phyloP scores from a whole-genome alignment of 1,140 invertebrate genomes.

The Colletes gigas region DNA sequence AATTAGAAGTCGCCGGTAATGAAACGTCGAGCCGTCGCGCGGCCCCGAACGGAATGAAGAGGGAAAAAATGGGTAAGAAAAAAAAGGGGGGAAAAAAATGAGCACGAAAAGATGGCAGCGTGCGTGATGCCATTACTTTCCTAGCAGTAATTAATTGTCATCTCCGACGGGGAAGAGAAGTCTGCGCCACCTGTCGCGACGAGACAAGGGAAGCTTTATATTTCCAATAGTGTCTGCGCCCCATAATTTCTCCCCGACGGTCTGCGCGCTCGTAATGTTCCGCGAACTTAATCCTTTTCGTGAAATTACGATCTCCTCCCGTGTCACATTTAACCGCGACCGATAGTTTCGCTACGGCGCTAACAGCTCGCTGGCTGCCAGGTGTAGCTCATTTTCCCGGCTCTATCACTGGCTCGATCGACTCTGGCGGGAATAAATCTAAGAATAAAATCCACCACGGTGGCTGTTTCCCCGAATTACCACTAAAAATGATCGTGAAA shows the following conservation, averaged over 20 bases:
- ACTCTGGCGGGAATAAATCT: constrained; percentile 24
- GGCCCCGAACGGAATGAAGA: not conserved
- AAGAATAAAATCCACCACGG: not conserved
- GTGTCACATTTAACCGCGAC: constrained; percentile 33
- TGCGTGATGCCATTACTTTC: constrained; percentile 49
- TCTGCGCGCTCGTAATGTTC: constrained; percentile 37
- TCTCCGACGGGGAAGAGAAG: constrained; percentile 16
- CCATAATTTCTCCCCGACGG: constrained; percentile 53
- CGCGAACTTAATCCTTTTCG: constrained; percentile 53
- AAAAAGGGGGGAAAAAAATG: not conserved
- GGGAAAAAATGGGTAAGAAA: no score
- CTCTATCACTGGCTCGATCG: constrained; percentile 7
- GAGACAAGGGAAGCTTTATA: constrained; percentile 53
- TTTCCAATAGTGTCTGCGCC: constrained; percentile 61
- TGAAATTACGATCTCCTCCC: constrained; percentile 56
- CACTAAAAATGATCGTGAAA: constrained; percentile 17
- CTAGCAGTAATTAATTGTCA: constrained; percentile 56
- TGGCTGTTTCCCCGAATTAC: not conserved
- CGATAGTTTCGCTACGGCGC: constrained; percentile 20
- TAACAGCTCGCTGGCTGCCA: not conserved
- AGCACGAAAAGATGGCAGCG: not conserved
- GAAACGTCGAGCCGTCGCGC: not conserved
- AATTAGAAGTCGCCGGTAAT: constrained; percentile 33
- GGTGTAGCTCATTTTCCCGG: constrained; percentile 18
- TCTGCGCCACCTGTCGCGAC: constrained; percentile 45